Evolutionary conservation across 2,797 vertebrate species (phyloP).

Genomic region (Dallia pectoralis): DNA sequence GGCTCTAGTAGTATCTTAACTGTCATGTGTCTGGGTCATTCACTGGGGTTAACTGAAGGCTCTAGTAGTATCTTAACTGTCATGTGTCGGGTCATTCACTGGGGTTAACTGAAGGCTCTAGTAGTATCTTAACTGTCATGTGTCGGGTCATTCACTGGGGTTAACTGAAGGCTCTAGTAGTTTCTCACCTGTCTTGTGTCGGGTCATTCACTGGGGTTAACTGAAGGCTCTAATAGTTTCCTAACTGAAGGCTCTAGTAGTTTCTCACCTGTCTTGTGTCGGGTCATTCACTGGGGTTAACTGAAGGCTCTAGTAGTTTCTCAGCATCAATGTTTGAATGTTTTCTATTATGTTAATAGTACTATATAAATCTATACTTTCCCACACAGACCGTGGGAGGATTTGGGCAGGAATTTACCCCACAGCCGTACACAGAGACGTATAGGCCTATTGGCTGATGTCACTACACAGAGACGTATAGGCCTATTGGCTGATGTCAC

Average conservation of each 20-base stretch:
- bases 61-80: constrained; percentile 50
- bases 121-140: constrained; percentile 38
- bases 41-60: constrained; percentile 50
- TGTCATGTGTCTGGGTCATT: constrained; percentile 32
- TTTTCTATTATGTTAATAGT: constrained; percentile 23
- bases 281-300: constrained; percentile 50
- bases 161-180: constrained; percentile 51
- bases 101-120: constrained; percentile 55
- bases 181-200: constrained; percentile 39
- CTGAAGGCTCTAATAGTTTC: constrained; percentile 54
- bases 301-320: constrained; percentile 54
- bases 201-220: constrained; percentile 50
- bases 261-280: constrained; percentile 27
- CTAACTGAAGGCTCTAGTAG: constrained; percentile 44
- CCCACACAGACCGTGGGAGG: constrained; percentile 13
- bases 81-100: constrained; percentile 35
- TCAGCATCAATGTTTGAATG: constrained; percentile 47
- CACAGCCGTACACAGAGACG: not conserved
- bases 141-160: constrained; percentile 47
- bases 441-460: not conserved
- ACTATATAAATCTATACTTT: constrained; percentile 52
- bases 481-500: too few species aligned
- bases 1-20: constrained; percentile 54
- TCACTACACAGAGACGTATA: not conserved
- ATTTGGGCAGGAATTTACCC: not conserved